These are phyloP conservation scores for Galbula dea DNA, from an alignment of 2,113 vertebrate genomes.

Conservation along the genomic window DNA sequence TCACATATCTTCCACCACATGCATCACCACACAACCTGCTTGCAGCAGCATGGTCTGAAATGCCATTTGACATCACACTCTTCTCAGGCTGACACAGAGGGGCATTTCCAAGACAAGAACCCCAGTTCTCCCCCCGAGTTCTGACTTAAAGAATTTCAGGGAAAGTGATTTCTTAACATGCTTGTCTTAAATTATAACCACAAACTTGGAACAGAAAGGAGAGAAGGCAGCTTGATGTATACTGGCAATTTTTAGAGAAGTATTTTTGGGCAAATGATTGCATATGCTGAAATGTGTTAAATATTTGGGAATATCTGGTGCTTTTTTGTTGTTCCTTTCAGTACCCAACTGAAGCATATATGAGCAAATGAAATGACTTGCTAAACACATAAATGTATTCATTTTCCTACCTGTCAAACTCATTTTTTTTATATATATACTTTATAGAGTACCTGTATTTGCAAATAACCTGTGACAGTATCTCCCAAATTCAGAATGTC, in stretches of 20 bases:
- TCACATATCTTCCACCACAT: neutral
- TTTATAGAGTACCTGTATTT: neutral
- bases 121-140: neutral
- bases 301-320: slow-evolving; percentile 29
- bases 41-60: neutral
- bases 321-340: slow-evolving; percentile 2
- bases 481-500: neutral
- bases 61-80: neutral
- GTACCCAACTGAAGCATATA: slow-evolving; percentile 6
- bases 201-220: slow-evolving; percentile 38
- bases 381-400: neutral
- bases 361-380: neutral
- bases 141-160: slow-evolving; percentile 8
- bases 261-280: slow-evolving; percentile 27
- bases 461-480: neutral
- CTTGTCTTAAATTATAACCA: slow-evolving; percentile 47
- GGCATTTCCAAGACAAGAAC: neutral
- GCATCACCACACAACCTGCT: neutral
- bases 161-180: neutral
- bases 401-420: neutral
- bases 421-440: neutral
- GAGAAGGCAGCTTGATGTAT: slow-evolving; percentile 29
- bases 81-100: neutral
- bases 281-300: neutral
- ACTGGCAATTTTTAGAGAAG: slow-evolving; percentile 1